Evolutionary conservation across 2,888 invertebrate species (phyloP).

Genomic region (Steinernema scapterisci): DNA sequence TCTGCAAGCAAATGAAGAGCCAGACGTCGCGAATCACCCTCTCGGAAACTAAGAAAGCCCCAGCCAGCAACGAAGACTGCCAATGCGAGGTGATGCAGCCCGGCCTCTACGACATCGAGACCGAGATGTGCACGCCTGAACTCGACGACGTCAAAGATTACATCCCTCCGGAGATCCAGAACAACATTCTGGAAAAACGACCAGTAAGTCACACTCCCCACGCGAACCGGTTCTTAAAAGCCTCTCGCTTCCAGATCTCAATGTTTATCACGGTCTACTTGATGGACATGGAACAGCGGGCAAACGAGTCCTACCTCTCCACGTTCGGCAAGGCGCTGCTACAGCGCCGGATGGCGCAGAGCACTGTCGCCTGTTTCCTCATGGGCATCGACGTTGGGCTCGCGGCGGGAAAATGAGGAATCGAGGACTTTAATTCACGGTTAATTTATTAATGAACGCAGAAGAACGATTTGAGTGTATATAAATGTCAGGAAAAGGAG

Average conservation of each 20-base stretch:
- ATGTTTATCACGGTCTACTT: slow-evolving; percentile 67
- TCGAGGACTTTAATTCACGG: neutral
- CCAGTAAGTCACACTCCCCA: slow-evolving; percentile 48
- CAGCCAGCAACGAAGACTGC: slow-evolving; percentile 41
- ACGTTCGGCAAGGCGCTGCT: slow-evolving; percentile 66
- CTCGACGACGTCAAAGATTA: slow-evolving; percentile 66
- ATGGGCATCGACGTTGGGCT: slow-evolving; percentile 62
- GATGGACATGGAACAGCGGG: slow-evolving; percentile 66
- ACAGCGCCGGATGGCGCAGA: slow-evolving; percentile 66
- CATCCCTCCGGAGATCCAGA: slow-evolving; percentile 66
- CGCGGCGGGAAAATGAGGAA: slow-evolving; percentile 11
- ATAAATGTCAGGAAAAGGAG: too few relatives aligned
- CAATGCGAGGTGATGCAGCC: slow-evolving; percentile 66
- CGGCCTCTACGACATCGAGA: slow-evolving; percentile 67
- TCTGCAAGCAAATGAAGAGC: slow-evolving; percentile 64
- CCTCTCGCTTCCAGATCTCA: slow-evolving; percentile 54
- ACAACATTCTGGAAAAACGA: slow-evolving; percentile 64
- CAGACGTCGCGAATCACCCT: slow-evolving; percentile 58
- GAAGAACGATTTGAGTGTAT: slow-evolving; percentile 25
- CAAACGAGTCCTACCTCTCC: slow-evolving; percentile 65
- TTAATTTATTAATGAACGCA: slow-evolving; percentile 14
- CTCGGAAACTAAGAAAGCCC: slow-evolving; percentile 40
- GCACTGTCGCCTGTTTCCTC: slow-evolving; percentile 66
- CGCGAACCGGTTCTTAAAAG: neutral
- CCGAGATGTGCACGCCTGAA: slow-evolving; percentile 68